Percentiles rank a stretch among this genome's conserved stretches.
phyloP scores from a whole-genome alignment of 2,797 vertebrate species.

The Naso thynnoides region DNA sequence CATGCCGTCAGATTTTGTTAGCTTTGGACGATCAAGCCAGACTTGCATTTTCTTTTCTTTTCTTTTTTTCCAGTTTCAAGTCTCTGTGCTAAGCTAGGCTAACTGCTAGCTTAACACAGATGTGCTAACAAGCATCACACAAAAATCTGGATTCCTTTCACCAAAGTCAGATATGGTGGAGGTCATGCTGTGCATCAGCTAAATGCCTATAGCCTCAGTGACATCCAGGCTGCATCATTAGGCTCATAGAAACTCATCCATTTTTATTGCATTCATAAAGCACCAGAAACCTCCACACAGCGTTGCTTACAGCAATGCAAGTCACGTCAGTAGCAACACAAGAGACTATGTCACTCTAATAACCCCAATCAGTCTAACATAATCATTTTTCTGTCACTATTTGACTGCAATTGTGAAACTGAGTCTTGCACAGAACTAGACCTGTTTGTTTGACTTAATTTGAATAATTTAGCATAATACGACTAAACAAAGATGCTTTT shows the following conservation, averaged over 20 bases:
- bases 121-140: too few species aligned
- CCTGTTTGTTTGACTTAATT: slow-evolving; percentile 60
- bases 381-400: slow-evolving; percentile 34
- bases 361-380: slow-evolving; percentile 24
- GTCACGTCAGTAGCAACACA: too few species aligned
- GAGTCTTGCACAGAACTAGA: slow-evolving; percentile 13
- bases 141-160: neutral
- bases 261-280: slow-evolving; percentile 53
- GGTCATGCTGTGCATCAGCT: slow-evolving; percentile 18
- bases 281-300: slow-evolving; percentile 7
- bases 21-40: neutral
- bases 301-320: too few species aligned
- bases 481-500: slow-evolving; percentile 53
- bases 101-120: neutral
- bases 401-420: slow-evolving; percentile 30
- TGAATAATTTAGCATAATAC: slow-evolving; percentile 74
- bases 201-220: slow-evolving; percentile 15
- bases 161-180: neutral
- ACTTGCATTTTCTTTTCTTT: neutral
- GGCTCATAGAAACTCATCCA: slow-evolving; percentile 29
- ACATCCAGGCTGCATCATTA: slow-evolving; percentile 21
- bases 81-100: neutral
- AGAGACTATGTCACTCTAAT: too few species aligned
- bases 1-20: neutral
- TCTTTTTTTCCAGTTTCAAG: neutral